phyloP scores from a whole-genome alignment of 1,140 invertebrate genomes.

The Eufriesea mexicana region DNA sequence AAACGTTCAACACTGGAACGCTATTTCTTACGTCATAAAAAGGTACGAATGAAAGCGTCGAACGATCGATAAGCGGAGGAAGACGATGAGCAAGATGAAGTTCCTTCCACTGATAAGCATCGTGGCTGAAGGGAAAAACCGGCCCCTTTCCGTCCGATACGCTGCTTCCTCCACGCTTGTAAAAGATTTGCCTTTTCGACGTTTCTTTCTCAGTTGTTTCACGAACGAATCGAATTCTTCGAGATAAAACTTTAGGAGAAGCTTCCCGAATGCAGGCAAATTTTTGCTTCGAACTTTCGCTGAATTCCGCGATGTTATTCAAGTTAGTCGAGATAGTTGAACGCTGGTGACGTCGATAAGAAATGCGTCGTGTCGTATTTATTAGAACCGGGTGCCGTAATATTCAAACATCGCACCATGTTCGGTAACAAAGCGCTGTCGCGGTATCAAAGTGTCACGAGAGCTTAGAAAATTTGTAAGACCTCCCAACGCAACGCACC shows the following conservation, averaged over 20 bases:
- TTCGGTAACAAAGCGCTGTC: no score
- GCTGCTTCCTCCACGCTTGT: neutral
- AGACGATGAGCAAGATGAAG: slow-evolving; percentile 9
- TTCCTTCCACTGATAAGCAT: slow-evolving; percentile 3
- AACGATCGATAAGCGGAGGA: slow-evolving; percentile 7
- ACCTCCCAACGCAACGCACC: no score
- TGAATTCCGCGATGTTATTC: no score
- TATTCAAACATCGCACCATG: no score
- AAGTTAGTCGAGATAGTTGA: no score
- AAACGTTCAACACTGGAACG: slow-evolving; percentile 7
- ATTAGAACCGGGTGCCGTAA: no score
- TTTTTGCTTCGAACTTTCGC: no score
- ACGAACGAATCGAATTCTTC: neutral
- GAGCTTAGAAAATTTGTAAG: no score
- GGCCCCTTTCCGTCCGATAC: neutral
- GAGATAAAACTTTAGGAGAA: neutral
- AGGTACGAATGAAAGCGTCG: neutral
- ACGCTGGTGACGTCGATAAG: no score
- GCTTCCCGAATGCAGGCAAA: no score
- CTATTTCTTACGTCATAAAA: slow-evolving; percentile 18
- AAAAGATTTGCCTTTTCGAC: neutral
- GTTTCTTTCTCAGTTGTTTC: neutral
- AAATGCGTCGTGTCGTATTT: no score
- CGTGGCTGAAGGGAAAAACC: neutral
- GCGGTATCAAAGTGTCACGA: no score